Evolutionary conservation across 2,888 invertebrate species (phyloP), one percentile per base, ranked within the genome.

Genomic region (Pedicia rivosa): DNA sequence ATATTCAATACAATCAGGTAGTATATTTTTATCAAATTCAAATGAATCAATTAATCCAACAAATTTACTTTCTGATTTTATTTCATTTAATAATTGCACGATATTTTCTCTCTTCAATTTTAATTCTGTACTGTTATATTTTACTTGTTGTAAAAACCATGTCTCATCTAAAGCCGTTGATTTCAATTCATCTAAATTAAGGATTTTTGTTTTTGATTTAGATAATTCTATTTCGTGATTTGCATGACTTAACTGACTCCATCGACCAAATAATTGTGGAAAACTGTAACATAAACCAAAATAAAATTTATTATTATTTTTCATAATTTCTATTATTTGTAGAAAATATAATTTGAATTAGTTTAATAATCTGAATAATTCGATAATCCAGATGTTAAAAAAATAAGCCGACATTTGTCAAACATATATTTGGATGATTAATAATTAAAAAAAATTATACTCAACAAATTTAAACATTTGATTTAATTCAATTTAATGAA

Each of bases 1-100:
- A 8, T 66, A 56, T 49, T 62, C 62, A 40, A 72, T 66, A 42
- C 67, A 65, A 4, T 66, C 59, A 19, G 56, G 52, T 6, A 72
- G 50, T 27, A 71, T 57, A 51, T 64, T 64, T 37, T 64, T 63
- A 47, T 67, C 64, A 44, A 68, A 68, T 43, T 65, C 65, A 3
- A 59, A 54, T 35, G 64, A 63, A 2, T 56, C 51, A 52, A 70
- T 62, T 35, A 71, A 59, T 16, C 63, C 57, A 44, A 55, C 62
- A 47, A 66, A 49, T 48, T 60, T 60, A 24, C 52, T 50, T 45
- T 60, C 59, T 40, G 60, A 59, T 44, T 54, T 57, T 36, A 61
- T 56, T 43, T 59, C 57, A 39, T 37, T 34, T 15, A 43, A 25
- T 26, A 42, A 32, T 15, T 37, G 24, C 5, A 36, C 39, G 31